These are phyloP conservation scores for Drosophila ezoana DNA, from an alignment of 2,888 invertebrate species.

Conservation along the genomic window DNA sequence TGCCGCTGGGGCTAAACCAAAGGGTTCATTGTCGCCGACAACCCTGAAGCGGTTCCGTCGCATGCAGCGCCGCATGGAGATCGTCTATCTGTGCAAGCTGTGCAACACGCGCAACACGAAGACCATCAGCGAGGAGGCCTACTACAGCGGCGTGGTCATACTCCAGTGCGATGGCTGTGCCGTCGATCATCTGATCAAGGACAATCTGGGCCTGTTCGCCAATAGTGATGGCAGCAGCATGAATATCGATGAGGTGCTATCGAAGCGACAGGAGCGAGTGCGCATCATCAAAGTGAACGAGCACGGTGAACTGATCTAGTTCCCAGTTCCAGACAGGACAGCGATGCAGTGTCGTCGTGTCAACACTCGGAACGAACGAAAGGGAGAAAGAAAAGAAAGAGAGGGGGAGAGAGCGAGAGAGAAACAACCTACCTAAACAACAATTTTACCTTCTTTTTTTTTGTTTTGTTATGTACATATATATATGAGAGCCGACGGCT, in stretches of 20 bases:
- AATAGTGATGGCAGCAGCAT: constrained; percentile 68
- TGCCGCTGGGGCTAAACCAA: constrained; percentile 27
- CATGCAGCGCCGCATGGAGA: constrained; percentile 80
- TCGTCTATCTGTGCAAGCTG: constrained; percentile 82
- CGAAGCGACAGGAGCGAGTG: constrained; percentile 76
- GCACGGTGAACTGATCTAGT: constrained; percentile 82
- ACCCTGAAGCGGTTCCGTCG: constrained; percentile 76
- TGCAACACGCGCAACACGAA: constrained; percentile 83
- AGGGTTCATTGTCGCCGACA: constrained; percentile 75
- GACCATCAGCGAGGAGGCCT: constrained; percentile 82
- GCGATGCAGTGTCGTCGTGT: constrained; percentile 46
- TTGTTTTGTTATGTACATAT: constrained; percentile 43
- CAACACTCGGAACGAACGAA: constrained; percentile 4
- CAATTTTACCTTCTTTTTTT: constrained; percentile 7
- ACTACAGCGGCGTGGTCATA: constrained; percentile 81
- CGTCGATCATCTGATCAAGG: constrained; percentile 82
- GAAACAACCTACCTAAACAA: constrained; percentile 12
- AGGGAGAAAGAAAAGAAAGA: not conserved
- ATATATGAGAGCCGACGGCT: constrained; percentile 47
- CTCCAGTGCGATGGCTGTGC: constrained; percentile 83
- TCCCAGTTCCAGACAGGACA: constrained; percentile 59
- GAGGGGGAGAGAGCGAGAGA: not conserved
- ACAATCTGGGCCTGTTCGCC: constrained; percentile 82
- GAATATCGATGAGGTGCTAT: constrained; percentile 78
- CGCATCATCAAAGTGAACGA: constrained; percentile 82